phyloP scores from a whole-genome alignment of 2,888 invertebrate genomes.

The Scrobipalpa atriplicella region DNA sequence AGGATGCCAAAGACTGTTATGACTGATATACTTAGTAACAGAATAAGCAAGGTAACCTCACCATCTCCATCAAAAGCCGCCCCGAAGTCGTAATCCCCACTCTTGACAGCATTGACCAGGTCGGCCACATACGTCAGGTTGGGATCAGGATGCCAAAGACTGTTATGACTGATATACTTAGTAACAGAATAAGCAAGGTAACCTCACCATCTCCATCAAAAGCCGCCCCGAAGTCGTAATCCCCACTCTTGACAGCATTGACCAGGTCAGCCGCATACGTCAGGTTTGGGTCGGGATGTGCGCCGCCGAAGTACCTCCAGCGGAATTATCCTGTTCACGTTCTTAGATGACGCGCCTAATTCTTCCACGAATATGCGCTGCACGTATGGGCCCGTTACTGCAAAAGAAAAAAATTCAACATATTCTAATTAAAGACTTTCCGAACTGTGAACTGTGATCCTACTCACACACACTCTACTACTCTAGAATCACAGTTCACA shows the following conservation, averaged over 20 bases:
- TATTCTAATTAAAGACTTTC: neutral
- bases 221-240: constrained; percentile 92
- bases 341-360: constrained; percentile 88
- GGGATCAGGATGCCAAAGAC: no score
- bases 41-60: no score
- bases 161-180: no score
- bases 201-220: constrained; percentile 97
- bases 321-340: constrained; percentile 90
- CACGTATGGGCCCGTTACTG: constrained; percentile 98
- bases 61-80: no score
- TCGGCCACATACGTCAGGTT: no score
- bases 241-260: constrained; percentile 83
- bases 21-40: no score
- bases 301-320: constrained; percentile 97
- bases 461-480: no score
- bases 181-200: constrained; percentile 98
- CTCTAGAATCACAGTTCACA: no score
- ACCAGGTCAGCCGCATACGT: constrained; percentile 94
- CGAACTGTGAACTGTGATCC: neutral
- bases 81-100: no score
- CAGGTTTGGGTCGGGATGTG: constrained; percentile 98
- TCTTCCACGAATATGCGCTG: constrained; percentile 93
- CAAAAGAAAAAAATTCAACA: neutral
- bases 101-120: no score
- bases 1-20: no score